Percentiles rank a stretch among this genome's conserved stretches.
Evolutionary conservation across 1,140 invertebrate species (phyloP).

Genomic region (Oryzaephilus surinamensis): DNA sequence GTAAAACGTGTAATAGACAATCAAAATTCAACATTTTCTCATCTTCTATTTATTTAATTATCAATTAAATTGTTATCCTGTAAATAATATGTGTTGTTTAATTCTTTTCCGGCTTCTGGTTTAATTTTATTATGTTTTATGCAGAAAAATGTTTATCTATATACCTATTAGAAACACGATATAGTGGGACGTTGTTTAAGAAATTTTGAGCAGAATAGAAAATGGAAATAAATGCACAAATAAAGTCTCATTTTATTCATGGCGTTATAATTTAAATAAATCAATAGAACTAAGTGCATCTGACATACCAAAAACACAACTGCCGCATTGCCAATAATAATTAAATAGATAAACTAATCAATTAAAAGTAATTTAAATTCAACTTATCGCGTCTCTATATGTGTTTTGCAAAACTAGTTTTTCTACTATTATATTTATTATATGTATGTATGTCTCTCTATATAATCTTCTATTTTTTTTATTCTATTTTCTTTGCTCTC

Average conservation of each 20-base stretch:
- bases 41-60: too few relatives aligned
- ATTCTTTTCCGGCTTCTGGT: too few relatives aligned
- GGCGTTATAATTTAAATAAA: constrained; percentile 11
- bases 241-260: not conserved
- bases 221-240: not conserved
- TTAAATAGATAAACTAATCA: constrained; percentile 26
- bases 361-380: constrained; percentile 24
- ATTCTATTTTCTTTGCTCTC: not conserved
- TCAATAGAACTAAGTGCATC: constrained; percentile 14
- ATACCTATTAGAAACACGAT: too few relatives aligned
- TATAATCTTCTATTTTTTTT: constrained; percentile 9
- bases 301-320: constrained; percentile 13
- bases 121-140: too few relatives aligned
- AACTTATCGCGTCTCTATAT: constrained; percentile 5
- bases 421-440: too few relatives aligned
- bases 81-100: too few relatives aligned
- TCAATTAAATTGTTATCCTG: too few relatives aligned
- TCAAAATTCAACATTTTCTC: too few relatives aligned
- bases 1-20: too few relatives aligned
- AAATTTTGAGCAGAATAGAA: not conserved
- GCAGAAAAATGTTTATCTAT: too few relatives aligned
- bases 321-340: constrained; percentile 21
- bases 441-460: too few relatives aligned
- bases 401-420: constrained; percentile 1
- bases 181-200: too few relatives aligned